Percentiles rank a stretch among this genome's conserved stretches.
phyloP scores from a whole-genome alignment of 1,140 invertebrate species.

The Mylabris phalerata region DNA sequence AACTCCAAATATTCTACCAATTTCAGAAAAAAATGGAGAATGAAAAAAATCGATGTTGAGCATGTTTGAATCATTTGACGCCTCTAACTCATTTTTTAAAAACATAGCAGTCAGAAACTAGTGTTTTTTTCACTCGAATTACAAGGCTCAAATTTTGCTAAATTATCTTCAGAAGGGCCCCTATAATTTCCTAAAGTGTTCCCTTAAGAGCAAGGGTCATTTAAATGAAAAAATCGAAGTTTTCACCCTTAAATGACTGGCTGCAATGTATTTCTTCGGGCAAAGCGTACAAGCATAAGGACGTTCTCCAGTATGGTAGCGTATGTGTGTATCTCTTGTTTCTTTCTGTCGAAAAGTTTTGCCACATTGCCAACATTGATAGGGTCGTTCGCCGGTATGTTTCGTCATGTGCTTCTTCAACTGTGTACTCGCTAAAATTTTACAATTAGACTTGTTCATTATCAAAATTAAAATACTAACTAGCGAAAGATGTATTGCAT shows the following conservation, averaged over 20 bases:
- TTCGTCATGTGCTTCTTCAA: slow-evolving; percentile 35
- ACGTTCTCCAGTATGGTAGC: slow-evolving; percentile 62
- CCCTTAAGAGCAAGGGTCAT: too few species aligned
- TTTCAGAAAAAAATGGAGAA: too few species aligned
- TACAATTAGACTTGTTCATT: not conserved
- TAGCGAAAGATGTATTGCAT: slow-evolving; percentile 33
- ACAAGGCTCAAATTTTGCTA: too few species aligned
- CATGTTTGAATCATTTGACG: too few species aligned
- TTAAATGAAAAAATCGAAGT: too few species aligned
- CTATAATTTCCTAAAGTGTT: too few species aligned
- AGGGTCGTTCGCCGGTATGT: slow-evolving; percentile 38
- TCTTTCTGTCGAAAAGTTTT: slow-evolving; percentile 38
- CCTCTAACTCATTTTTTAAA: too few species aligned
- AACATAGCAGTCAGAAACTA: too few species aligned
- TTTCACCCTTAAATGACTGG: slow-evolving; percentile 34
- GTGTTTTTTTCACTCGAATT: too few species aligned
- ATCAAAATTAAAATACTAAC: not conserved
- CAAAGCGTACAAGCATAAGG: slow-evolving; percentile 54
- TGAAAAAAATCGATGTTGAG: too few species aligned
- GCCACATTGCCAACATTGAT: slow-evolving; percentile 40
- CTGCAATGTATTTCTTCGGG: slow-evolving; percentile 44
- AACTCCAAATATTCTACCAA: too few species aligned
- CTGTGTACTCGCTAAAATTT: slow-evolving; percentile 33
- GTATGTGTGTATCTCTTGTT: slow-evolving; percentile 51
- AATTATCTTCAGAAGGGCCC: too few species aligned